Evolutionary conservation across 1,140 invertebrate species (phyloP), one percentile per base, ranked within the genome.

Genomic region (Diplogasteroides magnus): DNA sequence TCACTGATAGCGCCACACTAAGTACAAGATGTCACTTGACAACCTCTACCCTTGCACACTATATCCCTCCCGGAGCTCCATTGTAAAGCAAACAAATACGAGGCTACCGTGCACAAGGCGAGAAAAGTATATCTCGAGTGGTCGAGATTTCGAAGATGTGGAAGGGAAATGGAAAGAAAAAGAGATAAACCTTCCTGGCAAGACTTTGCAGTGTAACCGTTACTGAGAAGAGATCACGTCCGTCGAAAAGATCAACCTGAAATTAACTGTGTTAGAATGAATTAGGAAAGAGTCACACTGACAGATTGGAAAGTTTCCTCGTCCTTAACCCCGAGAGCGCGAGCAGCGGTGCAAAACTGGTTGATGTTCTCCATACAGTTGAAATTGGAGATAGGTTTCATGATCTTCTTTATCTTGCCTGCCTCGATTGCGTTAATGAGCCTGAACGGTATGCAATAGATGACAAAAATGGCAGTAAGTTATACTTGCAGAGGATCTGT

Each of bases 311-410:
- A 98, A 32, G 91, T 92, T 85, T 96, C 93, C 84, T 94, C 91
- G 29, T 91, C 88, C 26, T 91, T 92, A 1, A 98, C 94, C 31
- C 94, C 94, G 68, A 96, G 87, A n/a, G 37, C 37, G 6, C 77
- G 80, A 88, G 89, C 55, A 90, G 90, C 90, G 64, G 97, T 85
- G 85, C 37, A 48, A 48, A 98, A 98, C 14, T 89, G 89, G 78
- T 96, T 94, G 72, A 98, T 97, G 83, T 98, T 97, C 85, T 97
- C 94, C 93, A 97, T 97, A 82, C 92, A 95, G 80, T 90, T 90
- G 67, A 97, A 86, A 85, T 93, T 91, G 89, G 93, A 91, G 76
- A 82, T 84, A 0, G 84, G 81, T 61, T 88, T 88, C 84, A 93
- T 93, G 68, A 93, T 88, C 85, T 92, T 94, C 85, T 92, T 93